phyloP scores from a whole-genome alignment of 1,140 invertebrate genomes.

The Lucilia cuprina region DNA sequence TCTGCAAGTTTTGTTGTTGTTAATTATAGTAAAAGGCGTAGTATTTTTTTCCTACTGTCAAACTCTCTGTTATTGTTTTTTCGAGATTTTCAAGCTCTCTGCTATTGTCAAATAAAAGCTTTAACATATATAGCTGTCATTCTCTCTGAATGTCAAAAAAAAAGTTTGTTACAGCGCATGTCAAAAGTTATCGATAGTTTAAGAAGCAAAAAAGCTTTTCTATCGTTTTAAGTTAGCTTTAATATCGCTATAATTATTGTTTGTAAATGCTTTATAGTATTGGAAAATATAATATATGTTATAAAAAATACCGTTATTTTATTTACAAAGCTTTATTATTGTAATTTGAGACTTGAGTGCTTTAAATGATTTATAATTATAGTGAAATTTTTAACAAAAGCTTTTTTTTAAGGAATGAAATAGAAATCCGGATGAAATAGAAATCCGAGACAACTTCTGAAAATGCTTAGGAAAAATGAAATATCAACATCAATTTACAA shows the following conservation, averaged over 20 bases:
- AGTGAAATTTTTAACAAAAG: too few relatives aligned
- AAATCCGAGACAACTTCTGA: too few relatives aligned
- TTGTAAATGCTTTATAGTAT: not conserved
- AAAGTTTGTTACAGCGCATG: not conserved
- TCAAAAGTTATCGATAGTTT: not conserved
- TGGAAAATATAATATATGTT: not conserved
- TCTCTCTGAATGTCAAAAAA: too few relatives aligned
- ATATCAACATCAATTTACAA: too few relatives aligned
- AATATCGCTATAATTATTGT: not conserved
- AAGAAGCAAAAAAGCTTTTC: not conserved
- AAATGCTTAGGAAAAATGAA: too few relatives aligned
- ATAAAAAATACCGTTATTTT: not conserved
- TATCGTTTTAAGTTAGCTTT: not conserved
- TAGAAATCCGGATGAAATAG: too few relatives aligned
- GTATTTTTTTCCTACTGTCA: not conserved
- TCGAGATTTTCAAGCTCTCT: not conserved
- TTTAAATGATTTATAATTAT: too few relatives aligned
- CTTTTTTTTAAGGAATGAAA: too few relatives aligned
- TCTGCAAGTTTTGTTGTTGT: not conserved
- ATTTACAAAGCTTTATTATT: not conserved
- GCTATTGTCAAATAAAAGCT: not conserved
- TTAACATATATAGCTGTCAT: not conserved
- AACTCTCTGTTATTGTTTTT: conserved; percentile 10
- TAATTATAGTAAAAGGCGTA: conserved; percentile 15
- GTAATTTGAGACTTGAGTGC: not conserved